These are phyloP conservation scores for Micromesistius poutassou DNA, from an alignment of 2,797 vertebrate species.

Conservation along the genomic window DNA sequence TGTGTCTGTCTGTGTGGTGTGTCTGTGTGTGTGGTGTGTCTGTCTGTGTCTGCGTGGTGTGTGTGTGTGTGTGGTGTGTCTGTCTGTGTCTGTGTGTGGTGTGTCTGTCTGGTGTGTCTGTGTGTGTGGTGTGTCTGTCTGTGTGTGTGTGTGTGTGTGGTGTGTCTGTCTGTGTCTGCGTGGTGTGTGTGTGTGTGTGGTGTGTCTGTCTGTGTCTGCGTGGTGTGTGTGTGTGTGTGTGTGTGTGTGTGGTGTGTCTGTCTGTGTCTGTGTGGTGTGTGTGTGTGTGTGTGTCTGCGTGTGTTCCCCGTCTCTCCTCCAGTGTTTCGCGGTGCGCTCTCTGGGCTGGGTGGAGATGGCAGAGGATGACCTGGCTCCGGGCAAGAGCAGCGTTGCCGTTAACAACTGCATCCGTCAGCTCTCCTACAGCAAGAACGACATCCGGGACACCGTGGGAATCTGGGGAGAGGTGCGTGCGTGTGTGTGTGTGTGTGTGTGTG, in stretches of 20 bases:
- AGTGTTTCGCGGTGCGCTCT: constrained; percentile 96
- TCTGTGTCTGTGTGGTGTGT: background rate
- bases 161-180: no score
- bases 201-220: no score
- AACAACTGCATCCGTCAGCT: constrained; percentile 98
- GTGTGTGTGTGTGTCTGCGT: constrained; percentile 8
- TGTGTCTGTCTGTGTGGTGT: no score
- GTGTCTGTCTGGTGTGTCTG: constrained; percentile 6
- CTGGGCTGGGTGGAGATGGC: constrained; percentile 99
- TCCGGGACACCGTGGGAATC: constrained; percentile 94
- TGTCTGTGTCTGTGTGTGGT: background rate
- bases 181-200: background rate
- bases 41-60: no score
- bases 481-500: background rate
- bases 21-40: no score
- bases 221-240: no score
- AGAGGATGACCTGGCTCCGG: constrained; percentile 93
- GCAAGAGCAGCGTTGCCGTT: constrained; percentile 95
- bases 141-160: constrained; percentile 11
- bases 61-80: no score
- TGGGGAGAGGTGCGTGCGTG: constrained; percentile 90
- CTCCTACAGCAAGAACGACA: constrained; percentile 98
- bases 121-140: constrained; percentile 1
- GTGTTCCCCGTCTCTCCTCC: background rate
- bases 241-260: background rate